phyloP scores from a whole-genome alignment of 2,113 vertebrate species.

The Onychostoma macrolepis region DNA sequence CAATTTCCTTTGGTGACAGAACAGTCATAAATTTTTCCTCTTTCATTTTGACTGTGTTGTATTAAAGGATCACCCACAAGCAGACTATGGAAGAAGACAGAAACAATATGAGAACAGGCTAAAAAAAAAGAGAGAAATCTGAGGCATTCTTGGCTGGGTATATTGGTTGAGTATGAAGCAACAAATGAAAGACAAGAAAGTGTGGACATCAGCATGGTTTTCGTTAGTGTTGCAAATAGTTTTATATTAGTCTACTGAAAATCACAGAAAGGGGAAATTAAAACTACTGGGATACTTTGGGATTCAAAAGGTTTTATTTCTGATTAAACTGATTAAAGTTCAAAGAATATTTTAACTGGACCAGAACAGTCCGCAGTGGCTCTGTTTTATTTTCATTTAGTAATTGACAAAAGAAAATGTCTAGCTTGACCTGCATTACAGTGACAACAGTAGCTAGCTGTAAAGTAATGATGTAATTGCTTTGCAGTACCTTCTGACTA shows the following conservation, averaged over 20 bases:
- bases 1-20: conserved; percentile 16
- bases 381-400: not conserved
- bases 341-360: not conserved
- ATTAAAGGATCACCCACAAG: conserved; percentile 71
- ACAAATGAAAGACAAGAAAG: no score
- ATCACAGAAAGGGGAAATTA: not conserved
- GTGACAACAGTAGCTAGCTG: not conserved
- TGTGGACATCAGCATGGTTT: not conserved
- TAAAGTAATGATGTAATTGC: not conserved
- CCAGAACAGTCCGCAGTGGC: not conserved
- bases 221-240: not conserved
- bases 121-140: not conserved
- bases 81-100: conserved; percentile 60
- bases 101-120: not conserved
- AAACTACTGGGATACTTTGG: not conserved
- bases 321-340: not conserved
- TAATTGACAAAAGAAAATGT: not conserved
- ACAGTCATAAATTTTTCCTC: conserved; percentile 65
- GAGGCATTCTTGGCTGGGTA: not conserved
- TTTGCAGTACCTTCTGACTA: not conserved
- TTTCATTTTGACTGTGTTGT: conserved; percentile 33
- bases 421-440: not conserved
- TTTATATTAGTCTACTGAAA: no score
- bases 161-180: no score
- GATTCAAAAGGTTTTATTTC: not conserved